phyloP scores from a whole-genome alignment of 2,888 invertebrate genomes.

The Heliconius sara region DNA sequence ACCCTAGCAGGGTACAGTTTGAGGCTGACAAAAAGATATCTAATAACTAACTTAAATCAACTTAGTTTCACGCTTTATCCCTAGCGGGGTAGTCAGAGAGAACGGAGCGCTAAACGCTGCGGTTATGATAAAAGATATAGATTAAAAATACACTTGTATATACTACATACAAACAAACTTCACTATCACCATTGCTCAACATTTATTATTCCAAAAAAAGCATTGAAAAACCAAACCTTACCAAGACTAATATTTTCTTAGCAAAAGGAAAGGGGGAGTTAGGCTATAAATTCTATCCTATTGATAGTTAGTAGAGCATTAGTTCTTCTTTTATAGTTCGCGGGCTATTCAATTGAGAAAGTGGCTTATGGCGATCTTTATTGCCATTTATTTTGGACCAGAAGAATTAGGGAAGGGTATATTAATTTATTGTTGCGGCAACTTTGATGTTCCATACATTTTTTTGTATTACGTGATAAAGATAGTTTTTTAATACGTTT shows the following conservation, averaged over 20 bases:
- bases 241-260: constrained; percentile 82
- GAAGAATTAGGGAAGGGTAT: constrained; percentile 25
- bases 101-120: no score
- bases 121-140: neutral
- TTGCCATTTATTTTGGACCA: constrained; percentile 50
- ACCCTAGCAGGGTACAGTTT: no score
- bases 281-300: constrained; percentile 78
- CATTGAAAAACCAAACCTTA: constrained; percentile 77
- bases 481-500: no score
- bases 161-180: neutral
- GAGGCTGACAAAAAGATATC: no score
- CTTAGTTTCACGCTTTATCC: no score
- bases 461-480: neutral
- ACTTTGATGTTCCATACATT: constrained; percentile 12
- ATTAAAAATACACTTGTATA: neutral
- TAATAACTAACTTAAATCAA: no score
- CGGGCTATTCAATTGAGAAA: constrained; percentile 66
- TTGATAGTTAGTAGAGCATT: constrained; percentile 81
- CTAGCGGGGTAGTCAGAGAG: no score
- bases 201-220: constrained; percentile 61
- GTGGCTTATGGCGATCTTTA: constrained; percentile 66
- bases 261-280: constrained; percentile 74
- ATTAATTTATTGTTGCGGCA: constrained; percentile 32
- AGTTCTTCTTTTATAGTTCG: constrained; percentile 75
- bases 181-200: neutral